Percentiles rank a stretch among this genome's conserved stretches.
Evolutionary conservation across 2,888 invertebrate genomes (phyloP).

Genomic region (Sphaeridia pumilis): DNA sequence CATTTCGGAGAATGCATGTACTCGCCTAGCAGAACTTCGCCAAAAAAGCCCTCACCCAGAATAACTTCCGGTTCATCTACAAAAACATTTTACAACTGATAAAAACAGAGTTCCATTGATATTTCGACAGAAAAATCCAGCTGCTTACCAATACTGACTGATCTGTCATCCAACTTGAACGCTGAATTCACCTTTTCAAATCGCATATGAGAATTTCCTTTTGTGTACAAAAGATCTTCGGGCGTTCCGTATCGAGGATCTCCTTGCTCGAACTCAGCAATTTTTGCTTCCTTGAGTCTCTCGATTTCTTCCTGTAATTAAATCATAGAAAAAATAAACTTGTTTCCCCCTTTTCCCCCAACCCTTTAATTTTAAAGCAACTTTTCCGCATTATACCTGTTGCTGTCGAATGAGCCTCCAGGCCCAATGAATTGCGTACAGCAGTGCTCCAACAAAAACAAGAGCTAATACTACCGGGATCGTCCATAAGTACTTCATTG

Average conservation of each 20-base stretch:
- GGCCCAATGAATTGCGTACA: too few relatives aligned
- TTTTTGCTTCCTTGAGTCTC: background rate
- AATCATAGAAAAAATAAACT: background rate
- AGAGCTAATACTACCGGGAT: too few relatives aligned
- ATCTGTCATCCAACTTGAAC: background rate
- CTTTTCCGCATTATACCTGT: background rate
- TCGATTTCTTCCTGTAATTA: background rate
- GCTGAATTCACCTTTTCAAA: background rate
- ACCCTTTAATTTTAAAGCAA: too few relatives aligned
- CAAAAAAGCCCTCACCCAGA: background rate
- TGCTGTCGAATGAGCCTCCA: background rate
- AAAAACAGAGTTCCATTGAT: too few relatives aligned
- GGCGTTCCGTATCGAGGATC: background rate
- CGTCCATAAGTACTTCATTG: too few relatives aligned
- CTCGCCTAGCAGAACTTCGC: background rate
- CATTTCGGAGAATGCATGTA: background rate
- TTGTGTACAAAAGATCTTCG: background rate
- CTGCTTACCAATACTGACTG: too few relatives aligned
- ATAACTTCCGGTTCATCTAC: background rate
- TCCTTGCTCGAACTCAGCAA: background rate
- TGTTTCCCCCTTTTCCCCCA: background rate
- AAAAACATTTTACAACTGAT: too few relatives aligned
- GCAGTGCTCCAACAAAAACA: too few relatives aligned
- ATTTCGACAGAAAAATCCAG: too few relatives aligned
- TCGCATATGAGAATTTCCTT: background rate